phyloP scores from a whole-genome alignment of 2,113 vertebrate species.

The Etia nguti region DNA sequence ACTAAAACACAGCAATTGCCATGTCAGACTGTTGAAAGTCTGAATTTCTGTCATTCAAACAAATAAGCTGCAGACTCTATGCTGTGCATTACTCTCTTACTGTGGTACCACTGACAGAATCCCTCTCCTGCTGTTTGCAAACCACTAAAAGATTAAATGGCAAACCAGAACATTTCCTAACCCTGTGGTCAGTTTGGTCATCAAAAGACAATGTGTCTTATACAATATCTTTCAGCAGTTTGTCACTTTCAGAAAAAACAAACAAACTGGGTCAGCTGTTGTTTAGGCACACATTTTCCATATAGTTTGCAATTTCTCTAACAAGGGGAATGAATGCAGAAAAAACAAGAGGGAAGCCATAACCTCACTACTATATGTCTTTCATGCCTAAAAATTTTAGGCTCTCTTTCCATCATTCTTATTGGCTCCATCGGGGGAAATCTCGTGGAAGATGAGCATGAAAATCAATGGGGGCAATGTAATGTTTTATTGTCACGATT shows the following conservation, averaged over 20 bases:
- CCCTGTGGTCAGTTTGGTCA: constrained; percentile 10
- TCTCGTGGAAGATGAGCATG: background rate
- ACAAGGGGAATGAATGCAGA: background rate
- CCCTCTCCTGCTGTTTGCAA: background rate
- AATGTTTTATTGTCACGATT: background rate
- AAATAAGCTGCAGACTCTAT: constrained; percentile 3
- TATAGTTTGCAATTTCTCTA: constrained; percentile 3
- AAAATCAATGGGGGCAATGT: background rate
- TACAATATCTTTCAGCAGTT: constrained; percentile 20
- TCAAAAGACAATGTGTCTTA: constrained; percentile 4
- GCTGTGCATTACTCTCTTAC: background rate
- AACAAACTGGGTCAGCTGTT: constrained; percentile 5
- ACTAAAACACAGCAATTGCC: background rate
- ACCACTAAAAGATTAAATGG: background rate
- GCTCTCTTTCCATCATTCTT: background rate
- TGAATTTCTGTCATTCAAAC: background rate
- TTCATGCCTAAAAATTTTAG: background rate
- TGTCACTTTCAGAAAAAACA: background rate
- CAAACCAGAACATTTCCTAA: constrained; percentile 21
- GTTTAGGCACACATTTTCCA: constrained; percentile 3
- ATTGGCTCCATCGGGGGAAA: constrained; percentile 4
- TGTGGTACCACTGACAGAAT: background rate
- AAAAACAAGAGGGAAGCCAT: background rate
- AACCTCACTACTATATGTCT: background rate
- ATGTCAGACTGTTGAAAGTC: background rate